Evolutionary conservation across 2,797 vertebrate genomes (phyloP), one percentile per base, ranked within the genome.

Genomic region (Eupleurogrammus muticus): DNA sequence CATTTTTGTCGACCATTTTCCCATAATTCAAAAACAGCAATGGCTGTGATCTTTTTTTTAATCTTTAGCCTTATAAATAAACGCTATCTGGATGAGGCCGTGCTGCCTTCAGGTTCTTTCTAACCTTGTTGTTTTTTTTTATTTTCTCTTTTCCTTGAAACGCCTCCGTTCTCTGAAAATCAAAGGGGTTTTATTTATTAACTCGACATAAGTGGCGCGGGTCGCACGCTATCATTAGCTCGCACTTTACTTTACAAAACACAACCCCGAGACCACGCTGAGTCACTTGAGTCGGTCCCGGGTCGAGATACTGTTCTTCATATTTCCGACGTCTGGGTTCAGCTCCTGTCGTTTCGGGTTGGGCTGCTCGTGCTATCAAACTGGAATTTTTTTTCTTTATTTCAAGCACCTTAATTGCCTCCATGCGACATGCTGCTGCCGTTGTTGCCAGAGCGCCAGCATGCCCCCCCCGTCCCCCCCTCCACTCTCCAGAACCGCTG

Each of bases 351-450:
- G 28, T 61, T 21, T 53, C 19, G 32, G 48, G 53, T 32, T 14
- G 13, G 0, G 2, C 35, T 44, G 62, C n/a, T 49, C 1, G 12
- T 21, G 34, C 14, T 40, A n/a, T 32, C 10, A 49, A 48, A 63
- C 46, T 28, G 47, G 0, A 0, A 14, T 19, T 44, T 3, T 0
- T 40, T 55, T 66, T 54, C n/a, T 46, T 48, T 32, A 17, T 16
- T 51, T 47, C 1, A 69, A 48, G 66, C 20, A 12, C 21, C 32
- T 54, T 20, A 54, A 57, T 51, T 68, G 17, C 10, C 38, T 51
- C 19, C 14, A 34, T 19, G n/a, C 64, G 53, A 11, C 21, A n/a
- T 34, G 36, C 35, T 52, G 44, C 54, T 56, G 52, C 11, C 35
- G 50, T 55, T 53, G 48, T 47, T 40, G 23, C 34, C 11, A 50